Evolutionary conservation across 2,113 vertebrate genomes (phyloP).

Genomic region (Psammodynastes pulverulentus): DNA sequence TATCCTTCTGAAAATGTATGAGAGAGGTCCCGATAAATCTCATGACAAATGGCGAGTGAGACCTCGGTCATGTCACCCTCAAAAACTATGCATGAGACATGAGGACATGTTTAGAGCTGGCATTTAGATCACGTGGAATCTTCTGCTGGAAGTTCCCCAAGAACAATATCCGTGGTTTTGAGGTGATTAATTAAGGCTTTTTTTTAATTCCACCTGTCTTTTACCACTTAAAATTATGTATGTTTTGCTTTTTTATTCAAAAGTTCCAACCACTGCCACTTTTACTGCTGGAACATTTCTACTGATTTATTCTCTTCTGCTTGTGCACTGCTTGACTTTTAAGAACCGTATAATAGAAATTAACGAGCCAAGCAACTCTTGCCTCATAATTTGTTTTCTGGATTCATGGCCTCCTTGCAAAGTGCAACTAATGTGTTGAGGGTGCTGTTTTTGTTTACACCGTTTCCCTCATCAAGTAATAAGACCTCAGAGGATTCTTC

Average conservation of each 20-base stretch:
- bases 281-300: not conserved
- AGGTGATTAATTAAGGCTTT: not conserved
- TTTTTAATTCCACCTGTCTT: not conserved
- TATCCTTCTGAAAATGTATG: not conserved
- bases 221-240: not conserved
- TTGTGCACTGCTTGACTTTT: not conserved
- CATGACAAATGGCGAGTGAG: not conserved
- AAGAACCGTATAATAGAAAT: not conserved
- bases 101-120: not conserved
- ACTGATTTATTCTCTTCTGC: not conserved
- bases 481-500: not conserved
- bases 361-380: not conserved
- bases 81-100: not conserved
- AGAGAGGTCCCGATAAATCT: not conserved
- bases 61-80: not conserved
- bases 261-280: not conserved
- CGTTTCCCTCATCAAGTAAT: not conserved
- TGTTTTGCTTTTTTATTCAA: not conserved
- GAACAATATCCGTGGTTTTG: not conserved
- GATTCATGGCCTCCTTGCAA: not conserved
- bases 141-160: not conserved
- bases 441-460: not conserved
- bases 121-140: not conserved
- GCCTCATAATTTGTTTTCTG: not conserved
- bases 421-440: not conserved